These are phyloP conservation scores for Synanthedon andrenaeformis DNA, from an alignment of 2,888 invertebrate species.

Conservation along the genomic window DNA sequence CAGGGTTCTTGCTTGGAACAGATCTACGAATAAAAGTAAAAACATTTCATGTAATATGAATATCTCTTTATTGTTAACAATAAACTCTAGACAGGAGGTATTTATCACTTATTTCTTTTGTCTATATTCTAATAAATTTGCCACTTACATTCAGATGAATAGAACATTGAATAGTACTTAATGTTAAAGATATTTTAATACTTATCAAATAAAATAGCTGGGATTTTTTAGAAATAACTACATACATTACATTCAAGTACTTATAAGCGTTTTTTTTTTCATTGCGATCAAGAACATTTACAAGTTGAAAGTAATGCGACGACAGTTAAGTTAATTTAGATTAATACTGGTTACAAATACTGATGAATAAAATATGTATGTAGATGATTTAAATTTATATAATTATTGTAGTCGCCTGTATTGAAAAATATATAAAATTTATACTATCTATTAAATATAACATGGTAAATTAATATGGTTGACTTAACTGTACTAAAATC, in stretches of 20 bases:
- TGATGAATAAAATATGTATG: background rate
- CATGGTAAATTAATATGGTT: too few relatives aligned
- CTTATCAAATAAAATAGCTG: slow-evolving; percentile 10
- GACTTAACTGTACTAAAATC: too few relatives aligned
- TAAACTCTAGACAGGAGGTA: slow-evolving; percentile 65
- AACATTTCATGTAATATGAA: slow-evolving; percentile 33
- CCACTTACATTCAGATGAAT: slow-evolving; percentile 30
- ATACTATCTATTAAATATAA: too few relatives aligned
- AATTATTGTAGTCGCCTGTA: too few relatives aligned
- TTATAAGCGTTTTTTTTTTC: slow-evolving; percentile 17
- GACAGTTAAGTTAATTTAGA: background rate
- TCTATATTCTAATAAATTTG: slow-evolving; percentile 21
- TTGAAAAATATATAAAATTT: too few relatives aligned
- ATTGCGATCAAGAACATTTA: background rate
- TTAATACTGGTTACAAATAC: background rate
- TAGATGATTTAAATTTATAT: too few relatives aligned
- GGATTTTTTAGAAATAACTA: slow-evolving; percentile 12
- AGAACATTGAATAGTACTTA: slow-evolving; percentile 14
- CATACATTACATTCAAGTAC: slow-evolving; percentile 23
- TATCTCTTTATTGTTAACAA: slow-evolving; percentile 66
- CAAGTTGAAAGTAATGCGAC: background rate
- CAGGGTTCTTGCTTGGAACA: too few relatives aligned
- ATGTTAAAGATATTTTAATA: background rate
- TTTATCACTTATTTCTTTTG: slow-evolving; percentile 36
- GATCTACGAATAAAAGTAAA: too few relatives aligned